Conservation (phyloP, 2,888 invertebrate genomes). For the Nineta flava region DNA sequence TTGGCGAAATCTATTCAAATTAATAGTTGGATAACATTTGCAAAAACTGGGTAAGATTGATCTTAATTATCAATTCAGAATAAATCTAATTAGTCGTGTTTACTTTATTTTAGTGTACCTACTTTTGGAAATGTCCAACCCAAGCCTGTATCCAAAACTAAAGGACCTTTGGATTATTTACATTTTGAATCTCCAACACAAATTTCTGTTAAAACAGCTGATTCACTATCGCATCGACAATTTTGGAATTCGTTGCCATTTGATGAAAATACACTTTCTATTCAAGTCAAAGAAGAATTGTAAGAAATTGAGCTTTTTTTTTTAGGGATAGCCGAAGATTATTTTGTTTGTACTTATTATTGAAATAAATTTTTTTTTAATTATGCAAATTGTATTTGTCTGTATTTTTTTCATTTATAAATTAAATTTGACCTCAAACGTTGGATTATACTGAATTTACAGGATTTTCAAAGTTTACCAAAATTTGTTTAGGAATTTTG, state of each 20-base stretch:
- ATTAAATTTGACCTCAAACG: too few species aligned
- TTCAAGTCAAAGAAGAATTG: slow-evolving; percentile 28
- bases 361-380: too few species aligned
- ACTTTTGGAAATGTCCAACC: slow-evolving; percentile 28
- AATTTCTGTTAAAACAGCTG: slow-evolving; percentile 27
- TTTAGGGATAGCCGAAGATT: too few species aligned
- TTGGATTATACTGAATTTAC: too few species aligned
- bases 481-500: too few species aligned
- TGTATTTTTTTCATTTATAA: too few species aligned
- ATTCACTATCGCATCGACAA: slow-evolving; percentile 35
- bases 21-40: slow-evolving; percentile 37
- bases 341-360: too few species aligned
- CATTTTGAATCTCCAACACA: slow-evolving; percentile 33
- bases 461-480: too few species aligned
- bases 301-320: slow-evolving; percentile 14
- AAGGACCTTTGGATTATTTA: slow-evolving; percentile 31
- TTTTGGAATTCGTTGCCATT: slow-evolving; percentile 47
- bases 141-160: slow-evolving; percentile 29
- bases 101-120: slow-evolving; percentile 24
- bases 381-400: too few species aligned
- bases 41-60: slow-evolving; percentile 38
- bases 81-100: neutral
- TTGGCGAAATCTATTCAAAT: slow-evolving; percentile 34
- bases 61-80: neutral
- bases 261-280: slow-evolving; percentile 36